phyloP scores from a whole-genome alignment of 2,797 vertebrate genomes.

The Leptoclinus maculatus region DNA sequence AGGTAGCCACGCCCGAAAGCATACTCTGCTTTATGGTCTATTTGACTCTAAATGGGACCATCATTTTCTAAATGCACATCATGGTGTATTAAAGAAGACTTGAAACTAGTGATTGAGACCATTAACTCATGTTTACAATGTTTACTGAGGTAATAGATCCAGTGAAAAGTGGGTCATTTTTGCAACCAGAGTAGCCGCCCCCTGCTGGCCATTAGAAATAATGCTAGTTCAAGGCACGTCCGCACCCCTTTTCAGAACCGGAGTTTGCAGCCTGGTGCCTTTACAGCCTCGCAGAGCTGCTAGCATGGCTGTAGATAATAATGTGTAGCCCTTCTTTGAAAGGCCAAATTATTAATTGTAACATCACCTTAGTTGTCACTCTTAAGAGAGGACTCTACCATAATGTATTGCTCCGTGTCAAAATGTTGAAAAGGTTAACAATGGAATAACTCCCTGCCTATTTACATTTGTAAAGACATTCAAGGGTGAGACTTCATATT shows the following conservation, averaged over 20 bases:
- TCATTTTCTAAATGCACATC: not conserved
- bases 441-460: not conserved
- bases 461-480: slow-evolving; percentile 1
- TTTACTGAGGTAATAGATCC: not conserved
- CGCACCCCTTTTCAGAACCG: not conserved
- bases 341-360: not conserved
- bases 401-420: slow-evolving; percentile 2
- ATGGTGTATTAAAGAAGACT: not conserved
- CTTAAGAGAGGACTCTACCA: not conserved
- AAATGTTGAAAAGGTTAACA: slow-evolving; percentile 21
- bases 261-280: not conserved
- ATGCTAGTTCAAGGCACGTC: not conserved
- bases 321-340: not conserved
- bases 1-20: not conserved
- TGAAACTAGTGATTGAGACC: not conserved
- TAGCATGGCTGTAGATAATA: not conserved
- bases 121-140: not conserved
- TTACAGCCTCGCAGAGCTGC: not conserved
- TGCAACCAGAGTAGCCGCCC: not conserved
- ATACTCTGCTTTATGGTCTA: not conserved
- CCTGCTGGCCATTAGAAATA: not conserved
- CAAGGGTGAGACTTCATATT: slow-evolving; percentile 2
- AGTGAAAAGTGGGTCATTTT: not conserved
- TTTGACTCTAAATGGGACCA: not conserved
- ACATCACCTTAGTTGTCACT: not conserved